Evolutionary conservation across 2,113 vertebrate genomes (phyloP), one percentile per base, ranked within the genome.

Genomic region (Caranx melampygus): DNA sequence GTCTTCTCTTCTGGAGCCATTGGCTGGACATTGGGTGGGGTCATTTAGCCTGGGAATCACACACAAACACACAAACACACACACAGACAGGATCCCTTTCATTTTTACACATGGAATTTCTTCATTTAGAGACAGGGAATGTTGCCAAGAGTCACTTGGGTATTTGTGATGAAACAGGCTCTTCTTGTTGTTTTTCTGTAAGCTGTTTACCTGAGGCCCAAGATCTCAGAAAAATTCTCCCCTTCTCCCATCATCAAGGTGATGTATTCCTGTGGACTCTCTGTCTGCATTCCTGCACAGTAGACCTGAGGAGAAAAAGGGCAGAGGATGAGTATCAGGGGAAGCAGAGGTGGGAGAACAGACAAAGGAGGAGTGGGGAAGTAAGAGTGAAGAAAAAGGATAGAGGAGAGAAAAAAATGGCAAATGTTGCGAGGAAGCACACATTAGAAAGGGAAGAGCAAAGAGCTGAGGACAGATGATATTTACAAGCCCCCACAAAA

Each of bases 161-260:
- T 66, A 65, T 64, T 68, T 72, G 51, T 26, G 62, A 75, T 78
- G 59, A 83, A 87, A 72, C 61, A 0, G 33, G 44, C 65, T 72
- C 31, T 21, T 81, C 60, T 75, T 21, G 47, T 52, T 69, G 58
- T 74, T 35, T 20, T 86, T 37, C 78, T 59, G 73, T 75, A 69
- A 83, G 60, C 44, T 68, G 73, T 79, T 92, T 95, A 99, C 97
- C 97, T 99, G 94, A 97, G 97, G 83, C 96, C 97, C 72, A 97
- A 99, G 45, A 99, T 97, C 92, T 99, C 97, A 0, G 98, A 99
- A 85, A 97, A 99, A 87, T 99, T 99, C 91, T 99, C 97, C 14
- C 91, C 94, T 79, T 98, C 97, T 0, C 96, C 95, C 0, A 93
- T 95, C 10, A 93, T 90, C 87, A 99, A 94, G 7, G 96, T 97